Percentiles rank a stretch among this genome's conserved stretches.
Conservation (phyloP, 92 coral and sea anemone species). For the Isaurus tuberculatus region DNA sequence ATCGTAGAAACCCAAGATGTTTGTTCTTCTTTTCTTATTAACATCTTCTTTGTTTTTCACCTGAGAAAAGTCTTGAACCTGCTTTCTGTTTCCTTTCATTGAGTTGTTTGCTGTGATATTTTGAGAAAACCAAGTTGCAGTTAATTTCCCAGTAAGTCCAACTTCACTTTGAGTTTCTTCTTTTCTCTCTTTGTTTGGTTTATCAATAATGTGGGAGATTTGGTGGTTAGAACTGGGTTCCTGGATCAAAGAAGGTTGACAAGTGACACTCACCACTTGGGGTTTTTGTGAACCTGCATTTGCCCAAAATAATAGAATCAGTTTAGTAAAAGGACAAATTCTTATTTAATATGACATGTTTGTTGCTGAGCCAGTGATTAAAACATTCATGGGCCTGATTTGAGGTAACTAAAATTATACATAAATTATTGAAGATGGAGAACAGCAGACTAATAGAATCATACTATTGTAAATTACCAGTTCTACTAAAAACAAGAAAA, state of each 20-base stretch:
- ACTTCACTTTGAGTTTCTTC: neutral
- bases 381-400: no score
- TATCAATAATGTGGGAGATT: neutral
- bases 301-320: no score
- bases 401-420: no score
- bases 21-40: no score
- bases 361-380: no score
- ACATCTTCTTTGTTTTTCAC: neutral
- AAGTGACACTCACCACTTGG: neutral
- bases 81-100: neutral
- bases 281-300: neutral
- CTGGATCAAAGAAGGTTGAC: neutral
- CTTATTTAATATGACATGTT: no score
- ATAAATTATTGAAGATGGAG: no score
- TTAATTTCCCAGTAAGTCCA: neutral
- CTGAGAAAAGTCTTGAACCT: neutral
- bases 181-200: neutral
- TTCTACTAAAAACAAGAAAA: no score
- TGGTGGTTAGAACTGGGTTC: neutral
- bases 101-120: neutral
- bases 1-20: no score
- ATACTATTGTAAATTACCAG: no score
- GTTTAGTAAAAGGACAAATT: no score
- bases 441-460: no score
- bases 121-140: neutral